Conservation (phyloP, 2,797 vertebrate species). For the Pseudotriccus pelzelni region DNA sequence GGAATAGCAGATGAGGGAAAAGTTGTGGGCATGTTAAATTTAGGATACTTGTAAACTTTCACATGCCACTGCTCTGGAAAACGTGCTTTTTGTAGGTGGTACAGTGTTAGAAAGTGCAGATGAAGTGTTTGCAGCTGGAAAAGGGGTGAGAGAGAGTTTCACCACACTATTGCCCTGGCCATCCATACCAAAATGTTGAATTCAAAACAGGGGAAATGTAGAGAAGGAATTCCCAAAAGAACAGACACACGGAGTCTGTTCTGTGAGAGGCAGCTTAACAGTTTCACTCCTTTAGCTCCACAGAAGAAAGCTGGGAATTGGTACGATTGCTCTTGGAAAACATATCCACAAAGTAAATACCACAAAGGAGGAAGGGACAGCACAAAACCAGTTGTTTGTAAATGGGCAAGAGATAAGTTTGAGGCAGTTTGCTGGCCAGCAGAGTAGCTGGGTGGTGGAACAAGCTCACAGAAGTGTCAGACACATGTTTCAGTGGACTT, state of each 20-base stretch:
- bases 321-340: not conserved
- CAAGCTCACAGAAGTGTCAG: not conserved
- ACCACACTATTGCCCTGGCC: not conserved
- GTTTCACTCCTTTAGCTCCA: not conserved
- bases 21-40: not conserved
- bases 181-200: not conserved
- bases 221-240: not conserved
- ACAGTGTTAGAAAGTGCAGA: not conserved
- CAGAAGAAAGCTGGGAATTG: not conserved
- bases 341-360: not conserved
- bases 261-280: not conserved
- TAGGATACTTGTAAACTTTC: not conserved
- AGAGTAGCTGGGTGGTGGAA: not conserved
- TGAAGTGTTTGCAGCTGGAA: not conserved
- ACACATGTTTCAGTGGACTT: rapidly evolving
- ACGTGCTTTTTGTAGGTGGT: not conserved
- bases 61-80: not conserved
- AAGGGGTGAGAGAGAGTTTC: not conserved
- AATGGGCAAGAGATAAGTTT: not conserved
- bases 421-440: not conserved
- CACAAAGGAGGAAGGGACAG: not conserved
- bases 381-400: not conserved
- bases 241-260: not conserved
- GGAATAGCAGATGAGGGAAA: not conserved
- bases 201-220: not conserved